These are phyloP conservation scores for Ceratina japonica DNA, from an alignment of 1,140 invertebrate genomes.

Conservation along the genomic window DNA sequence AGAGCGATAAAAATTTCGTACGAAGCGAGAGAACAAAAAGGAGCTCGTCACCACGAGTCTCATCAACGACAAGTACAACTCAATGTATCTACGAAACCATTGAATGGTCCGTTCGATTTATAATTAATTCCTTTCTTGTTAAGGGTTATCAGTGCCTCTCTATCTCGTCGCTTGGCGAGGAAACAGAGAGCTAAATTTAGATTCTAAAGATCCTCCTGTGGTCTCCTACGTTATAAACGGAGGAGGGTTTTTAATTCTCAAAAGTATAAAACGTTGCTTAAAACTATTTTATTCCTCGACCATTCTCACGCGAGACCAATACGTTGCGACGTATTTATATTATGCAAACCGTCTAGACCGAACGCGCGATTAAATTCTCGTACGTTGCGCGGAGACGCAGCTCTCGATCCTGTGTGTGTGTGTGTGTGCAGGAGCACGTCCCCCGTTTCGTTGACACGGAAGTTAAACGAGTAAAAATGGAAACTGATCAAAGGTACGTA, in stretches of 20 bases:
- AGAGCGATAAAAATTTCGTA: neutral
- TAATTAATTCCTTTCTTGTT: constrained; percentile 12
- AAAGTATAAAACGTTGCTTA: constrained; percentile 27
- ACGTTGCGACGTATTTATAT: neutral
- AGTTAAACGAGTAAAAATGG: neutral
- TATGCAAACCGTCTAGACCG: neutral
- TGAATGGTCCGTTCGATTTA: neutral
- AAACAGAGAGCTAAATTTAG: constrained; percentile 36
- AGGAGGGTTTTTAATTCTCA: constrained; percentile 2
- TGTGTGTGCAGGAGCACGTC: no score
- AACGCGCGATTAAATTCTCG: neutral
- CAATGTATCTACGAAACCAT: neutral
- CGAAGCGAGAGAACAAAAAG: neutral
- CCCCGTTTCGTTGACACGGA: neutral
- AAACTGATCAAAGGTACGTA: neutral
- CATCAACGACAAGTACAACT: constrained; percentile 3
- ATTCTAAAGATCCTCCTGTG: neutral
- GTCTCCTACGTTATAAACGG: neutral
- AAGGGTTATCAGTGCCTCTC: constrained; percentile 10
- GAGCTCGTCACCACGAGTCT: neutral
- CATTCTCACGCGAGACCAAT: neutral
- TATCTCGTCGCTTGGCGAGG: neutral
- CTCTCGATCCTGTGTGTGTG: constrained; percentile 9
- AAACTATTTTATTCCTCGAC: constrained; percentile 21
- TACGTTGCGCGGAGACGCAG: neutral